Evolutionary conservation across 1,140 invertebrate genomes (phyloP), one percentile per base, ranked within the genome.

Genomic region (Drosophila nigromelanica): DNA sequence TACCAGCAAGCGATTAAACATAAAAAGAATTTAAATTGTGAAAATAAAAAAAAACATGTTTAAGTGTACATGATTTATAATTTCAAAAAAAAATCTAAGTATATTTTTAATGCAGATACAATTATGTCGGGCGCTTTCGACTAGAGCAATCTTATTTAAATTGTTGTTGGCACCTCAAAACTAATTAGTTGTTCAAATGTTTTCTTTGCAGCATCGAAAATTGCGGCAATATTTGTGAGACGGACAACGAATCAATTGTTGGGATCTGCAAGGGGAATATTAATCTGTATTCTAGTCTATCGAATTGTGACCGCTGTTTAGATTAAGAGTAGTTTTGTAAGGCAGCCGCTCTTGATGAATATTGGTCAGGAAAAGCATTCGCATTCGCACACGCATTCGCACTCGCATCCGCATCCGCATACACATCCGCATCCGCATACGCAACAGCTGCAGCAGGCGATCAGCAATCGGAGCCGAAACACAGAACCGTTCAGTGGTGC

Each of bases 281-380:
- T 21, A 63, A 63, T 45, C 71, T 55, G 50, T 39, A 62, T 73
- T 73, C 76, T 85, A 85, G 80, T 83, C 80, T 51, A 76, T 48
- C 47, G 60, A 12, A 66, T 76, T 24, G 68, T 80, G 58, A 77
- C 35, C 70, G 59, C 56, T 52, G 62, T 64, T 79, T 42, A 60
- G 50, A 35, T 71, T 75, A 60, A 78, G 39, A 40, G 61, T 72
- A 72, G 61, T 59, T 59, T 76, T 40, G 66, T 80, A 68, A 80
- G 69, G 68, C 64, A 51, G 39, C 18, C 47, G 50, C 45, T 60
- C 81, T 85, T 85, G 74, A 85, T 85, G 80, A 80, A 86, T 85
- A 85, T 85, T 80, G 80, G 80, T 14, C 80, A 80, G 64, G 78
- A 86, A 47, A 86, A 85, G 73, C 78, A 70, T 71, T n/a, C 78